A percentile compares a stretch with the other conserved stretches of the same genome.
Conservation (phyloP, 2,113 vertebrate genomes). For the Asarcornis scutulata region DNA sequence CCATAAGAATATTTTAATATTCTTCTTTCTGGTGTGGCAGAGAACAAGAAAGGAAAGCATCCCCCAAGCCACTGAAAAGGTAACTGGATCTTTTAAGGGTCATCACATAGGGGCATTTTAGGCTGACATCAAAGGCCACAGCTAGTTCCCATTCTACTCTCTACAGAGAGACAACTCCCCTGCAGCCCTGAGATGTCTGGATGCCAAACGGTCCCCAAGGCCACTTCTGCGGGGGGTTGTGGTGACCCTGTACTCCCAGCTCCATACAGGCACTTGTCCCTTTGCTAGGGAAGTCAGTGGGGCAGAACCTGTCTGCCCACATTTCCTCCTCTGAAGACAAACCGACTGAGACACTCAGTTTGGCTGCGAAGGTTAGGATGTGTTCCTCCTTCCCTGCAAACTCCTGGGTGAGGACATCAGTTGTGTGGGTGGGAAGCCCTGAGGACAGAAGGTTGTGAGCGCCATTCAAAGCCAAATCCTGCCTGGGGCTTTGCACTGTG, state of each 20-base stretch:
- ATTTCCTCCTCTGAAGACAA: background rate
- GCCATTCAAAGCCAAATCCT: background rate
- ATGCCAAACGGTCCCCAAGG: background rate
- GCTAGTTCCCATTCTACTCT: background rate
- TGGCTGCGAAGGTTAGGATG: background rate
- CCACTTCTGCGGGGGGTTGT: background rate
- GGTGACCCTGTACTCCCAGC: accelerated
- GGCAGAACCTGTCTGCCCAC: background rate
- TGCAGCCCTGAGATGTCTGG: background rate
- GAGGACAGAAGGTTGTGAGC: background rate
- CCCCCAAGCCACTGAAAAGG: background rate
- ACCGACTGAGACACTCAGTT: background rate
- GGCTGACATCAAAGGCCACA: accelerated
- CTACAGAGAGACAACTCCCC: background rate
- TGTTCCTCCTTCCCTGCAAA: background rate
- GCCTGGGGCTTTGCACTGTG: background rate
- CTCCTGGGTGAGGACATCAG: background rate
- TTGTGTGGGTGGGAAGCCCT: background rate
- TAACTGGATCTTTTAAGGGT: background rate
- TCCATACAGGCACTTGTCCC: background rate
- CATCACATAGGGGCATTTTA: background rate
- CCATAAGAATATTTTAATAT: background rate
- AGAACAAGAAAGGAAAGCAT: background rate
- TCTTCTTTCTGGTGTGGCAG: background rate
- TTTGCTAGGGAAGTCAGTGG: background rate